Base-by-base conservation (phyloP, 2,113 vertebrate genomes). In the Manacus vitellinus region DNA sequence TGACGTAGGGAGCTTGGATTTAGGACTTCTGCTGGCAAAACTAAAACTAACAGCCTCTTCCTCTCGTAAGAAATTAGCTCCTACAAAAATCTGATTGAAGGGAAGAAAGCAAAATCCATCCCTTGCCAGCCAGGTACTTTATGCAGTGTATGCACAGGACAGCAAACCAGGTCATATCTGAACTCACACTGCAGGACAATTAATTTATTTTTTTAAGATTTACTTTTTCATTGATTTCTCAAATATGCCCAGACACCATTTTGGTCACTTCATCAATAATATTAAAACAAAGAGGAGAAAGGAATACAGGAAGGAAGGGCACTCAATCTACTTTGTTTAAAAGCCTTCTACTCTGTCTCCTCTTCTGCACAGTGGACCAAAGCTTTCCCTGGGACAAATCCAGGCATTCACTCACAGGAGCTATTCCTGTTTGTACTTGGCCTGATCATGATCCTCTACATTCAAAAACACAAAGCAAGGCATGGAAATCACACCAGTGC, bases 161-260 rank as follows among this genome's bases (percentile, higher is more conserved):
- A 65, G 88, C 25, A 94, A 94, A 77, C 0, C 76, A 79, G 85
- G 47, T 74, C 85, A 92, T 49, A 62, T 90, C 93, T 82, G 46
- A 35, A 86, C 82, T 81, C 65, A 77, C 15, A 23, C 14, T 25
- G 30, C 30, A 63, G 35, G 86, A 79, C 25, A 62, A 89, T 31
- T 33, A 59, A 81, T 93, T 67, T 68, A 35, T 76, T 70, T 74
- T 63, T 75, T 70, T 59, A 71, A 85, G 56, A 88, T 94, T 92
- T 85, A 70, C 25, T 75, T 86, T 88, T 89, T 63, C 41, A 89
- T 88, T 86, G 72, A 82, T 95, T 94, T 92, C 85, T 92, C 33
- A 74, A 37, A 78, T 65, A 56, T 58, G 56, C 25, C n/a, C 77
- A 82, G 73, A 73, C 68, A 94, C 41, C 87, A 44, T 67, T 94